Percentiles rank a stretch among this genome's conserved stretches.
These are phyloP conservation scores for Colius striatus DNA, from an alignment of 2,113 vertebrate genomes.

Conservation along the genomic window DNA sequence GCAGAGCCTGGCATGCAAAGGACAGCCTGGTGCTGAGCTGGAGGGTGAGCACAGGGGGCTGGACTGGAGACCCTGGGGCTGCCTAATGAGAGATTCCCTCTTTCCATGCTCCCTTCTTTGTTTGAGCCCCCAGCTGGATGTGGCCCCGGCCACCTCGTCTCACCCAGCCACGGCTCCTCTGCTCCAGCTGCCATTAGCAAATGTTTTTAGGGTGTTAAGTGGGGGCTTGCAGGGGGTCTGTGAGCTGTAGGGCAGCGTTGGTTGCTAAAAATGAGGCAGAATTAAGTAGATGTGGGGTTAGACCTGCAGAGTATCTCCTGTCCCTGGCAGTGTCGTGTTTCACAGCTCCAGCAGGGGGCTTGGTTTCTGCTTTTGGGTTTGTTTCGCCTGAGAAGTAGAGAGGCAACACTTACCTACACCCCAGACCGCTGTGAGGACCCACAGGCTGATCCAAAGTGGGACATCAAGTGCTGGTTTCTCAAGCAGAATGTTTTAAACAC, in stretches of 20 bases:
- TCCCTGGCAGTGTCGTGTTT: rapidly evolving
- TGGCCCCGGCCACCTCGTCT: not conserved
- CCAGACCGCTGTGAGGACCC: not conserved
- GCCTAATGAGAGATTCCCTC: rapidly evolving
- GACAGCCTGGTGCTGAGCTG: not conserved
- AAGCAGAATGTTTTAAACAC: not conserved
- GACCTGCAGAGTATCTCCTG: not conserved
- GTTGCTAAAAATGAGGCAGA: not conserved
- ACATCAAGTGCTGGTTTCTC: rapidly evolving
- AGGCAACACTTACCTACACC: not conserved
- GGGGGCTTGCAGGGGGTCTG: not conserved
- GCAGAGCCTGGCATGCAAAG: rapidly evolving
- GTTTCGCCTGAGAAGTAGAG: not conserved
- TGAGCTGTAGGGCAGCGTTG: not conserved
- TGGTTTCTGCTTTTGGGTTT: not conserved
- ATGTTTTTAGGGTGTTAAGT: not conserved
- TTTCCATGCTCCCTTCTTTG: not conserved
- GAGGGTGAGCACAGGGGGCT: rapidly evolving
- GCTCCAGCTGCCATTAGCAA: not conserved
- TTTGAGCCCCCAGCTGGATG: not conserved
- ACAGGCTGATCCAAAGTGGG: rapidly evolving
- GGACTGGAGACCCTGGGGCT: not conserved
- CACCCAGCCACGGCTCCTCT: not conserved
- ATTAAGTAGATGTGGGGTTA: not conserved
- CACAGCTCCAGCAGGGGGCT: not conserved